Percentiles rank a stretch among this genome's conserved stretches.
Evolutionary conservation across 2,797 vertebrate genomes (phyloP).

Genomic region (Acomys russatus): DNA sequence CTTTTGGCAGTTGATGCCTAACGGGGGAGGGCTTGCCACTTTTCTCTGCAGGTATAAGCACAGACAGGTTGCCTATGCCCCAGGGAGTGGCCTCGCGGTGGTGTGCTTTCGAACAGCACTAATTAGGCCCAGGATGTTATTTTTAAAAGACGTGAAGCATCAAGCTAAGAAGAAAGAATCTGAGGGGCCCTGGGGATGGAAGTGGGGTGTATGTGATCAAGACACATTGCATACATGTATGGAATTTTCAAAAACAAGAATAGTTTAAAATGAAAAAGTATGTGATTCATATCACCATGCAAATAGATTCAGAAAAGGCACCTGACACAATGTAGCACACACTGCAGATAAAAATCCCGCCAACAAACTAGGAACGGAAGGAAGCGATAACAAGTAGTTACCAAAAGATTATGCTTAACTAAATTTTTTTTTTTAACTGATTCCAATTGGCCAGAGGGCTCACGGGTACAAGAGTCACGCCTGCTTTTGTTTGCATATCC

Average conservation of each 20-base stretch:
- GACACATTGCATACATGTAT: background rate
- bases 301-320: background rate
- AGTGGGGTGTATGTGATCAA: background rate
- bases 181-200: background rate
- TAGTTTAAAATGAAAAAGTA: background rate
- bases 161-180: background rate
- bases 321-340: background rate
- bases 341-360: background rate
- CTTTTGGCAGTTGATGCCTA: too few species aligned
- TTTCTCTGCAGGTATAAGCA: background rate
- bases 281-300: background rate
- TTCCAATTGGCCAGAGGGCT: background rate
- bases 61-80: background rate
- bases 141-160: background rate
- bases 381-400: background rate
- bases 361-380: background rate
- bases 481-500: background rate
- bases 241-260: background rate
- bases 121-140: background rate
- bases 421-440: background rate
- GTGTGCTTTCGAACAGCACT: background rate
- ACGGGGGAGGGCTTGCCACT: background rate
- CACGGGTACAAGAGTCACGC: background rate
- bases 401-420: background rate
- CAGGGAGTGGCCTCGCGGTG: background rate